phyloP scores from a whole-genome alignment of 2,888 invertebrate genomes.

The Leucophenga maculata region DNA sequence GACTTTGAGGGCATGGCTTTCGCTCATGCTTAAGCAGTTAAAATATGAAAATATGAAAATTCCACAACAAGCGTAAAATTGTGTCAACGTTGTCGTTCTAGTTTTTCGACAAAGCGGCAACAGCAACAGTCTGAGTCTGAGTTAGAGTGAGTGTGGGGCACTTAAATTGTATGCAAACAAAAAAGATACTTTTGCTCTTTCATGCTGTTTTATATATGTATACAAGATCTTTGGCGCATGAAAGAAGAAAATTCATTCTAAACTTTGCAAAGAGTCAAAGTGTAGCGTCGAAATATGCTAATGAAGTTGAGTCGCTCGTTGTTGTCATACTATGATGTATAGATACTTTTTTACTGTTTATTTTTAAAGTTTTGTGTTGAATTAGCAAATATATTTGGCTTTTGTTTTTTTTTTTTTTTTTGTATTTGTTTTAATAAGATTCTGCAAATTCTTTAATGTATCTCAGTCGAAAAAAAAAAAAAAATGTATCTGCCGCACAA shows the following conservation, averaged over 20 bases:
- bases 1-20: slow-evolving; percentile 14
- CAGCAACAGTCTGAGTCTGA: too few species aligned
- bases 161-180: slow-evolving; percentile 7
- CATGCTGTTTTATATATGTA: neutral
- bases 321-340: neutral
- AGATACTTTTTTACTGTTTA: neutral
- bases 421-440: neutral
- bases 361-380: neutral
- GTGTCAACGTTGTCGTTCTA: slow-evolving; percentile 8
- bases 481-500: too few species aligned
- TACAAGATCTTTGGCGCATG: neutral
- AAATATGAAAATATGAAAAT: slow-evolving; percentile 11
- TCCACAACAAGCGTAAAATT: neutral
- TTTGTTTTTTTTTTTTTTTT: neutral
- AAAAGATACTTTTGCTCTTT: neutral
- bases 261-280: neutral
- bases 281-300: neutral
- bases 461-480: too few species aligned
- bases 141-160: neutral
- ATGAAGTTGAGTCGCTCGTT: neutral
- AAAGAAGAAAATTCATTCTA: neutral
- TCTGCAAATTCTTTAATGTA: too few species aligned
- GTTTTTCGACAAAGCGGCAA: neutral
- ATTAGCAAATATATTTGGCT: too few species aligned
- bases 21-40: slow-evolving; percentile 11